phyloP scores from a whole-genome alignment of 2,113 vertebrate genomes.

The Mugil cephalus region DNA sequence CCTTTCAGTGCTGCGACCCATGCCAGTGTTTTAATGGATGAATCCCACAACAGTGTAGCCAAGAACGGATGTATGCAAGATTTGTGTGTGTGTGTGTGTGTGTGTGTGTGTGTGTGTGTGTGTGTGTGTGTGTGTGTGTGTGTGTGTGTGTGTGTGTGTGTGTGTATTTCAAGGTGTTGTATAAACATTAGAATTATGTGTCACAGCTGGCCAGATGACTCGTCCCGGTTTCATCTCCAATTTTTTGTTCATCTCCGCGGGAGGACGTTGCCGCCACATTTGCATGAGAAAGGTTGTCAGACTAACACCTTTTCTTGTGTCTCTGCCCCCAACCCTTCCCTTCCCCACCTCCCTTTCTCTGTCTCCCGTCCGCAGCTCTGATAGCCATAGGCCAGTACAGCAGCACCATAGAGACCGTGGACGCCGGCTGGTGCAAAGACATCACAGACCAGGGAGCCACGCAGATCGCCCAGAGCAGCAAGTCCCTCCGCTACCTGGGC shows the following conservation, averaged over 20 bases:
- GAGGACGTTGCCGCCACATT: constrained; percentile 61
- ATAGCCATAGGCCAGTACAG: constrained; percentile 97
- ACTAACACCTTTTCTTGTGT: constrained; percentile 74
- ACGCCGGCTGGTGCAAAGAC: constrained; percentile 99
- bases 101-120: constrained; percentile 4
- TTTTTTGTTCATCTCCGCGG: constrained; percentile 59
- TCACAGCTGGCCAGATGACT: constrained; percentile 68
- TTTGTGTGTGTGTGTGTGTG: constrained; percentile 19
- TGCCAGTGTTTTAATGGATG: constrained; percentile 69
- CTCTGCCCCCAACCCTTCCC: constrained; percentile 18
- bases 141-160: not conserved
- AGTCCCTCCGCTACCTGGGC: constrained; percentile 95
- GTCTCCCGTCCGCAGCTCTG: constrained; percentile 86
- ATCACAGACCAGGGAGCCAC: constrained; percentile 98
- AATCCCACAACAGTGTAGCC: constrained; percentile 62
- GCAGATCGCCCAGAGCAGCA: constrained; percentile 97
- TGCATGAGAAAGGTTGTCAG: constrained; percentile 76
- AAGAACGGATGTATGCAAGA: constrained; percentile 36
- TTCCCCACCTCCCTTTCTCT: not conserved
- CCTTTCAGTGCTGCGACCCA: constrained; percentile 60
- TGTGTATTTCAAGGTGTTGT: constrained; percentile 53
- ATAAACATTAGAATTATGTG: constrained; percentile 66
- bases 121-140: constrained; percentile 11
- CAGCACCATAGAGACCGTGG: constrained; percentile 97
- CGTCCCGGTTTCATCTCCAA: constrained; percentile 59